Conservation (phyloP, 1,140 invertebrate genomes). For the Ceratosolen fusciceps region DNA sequence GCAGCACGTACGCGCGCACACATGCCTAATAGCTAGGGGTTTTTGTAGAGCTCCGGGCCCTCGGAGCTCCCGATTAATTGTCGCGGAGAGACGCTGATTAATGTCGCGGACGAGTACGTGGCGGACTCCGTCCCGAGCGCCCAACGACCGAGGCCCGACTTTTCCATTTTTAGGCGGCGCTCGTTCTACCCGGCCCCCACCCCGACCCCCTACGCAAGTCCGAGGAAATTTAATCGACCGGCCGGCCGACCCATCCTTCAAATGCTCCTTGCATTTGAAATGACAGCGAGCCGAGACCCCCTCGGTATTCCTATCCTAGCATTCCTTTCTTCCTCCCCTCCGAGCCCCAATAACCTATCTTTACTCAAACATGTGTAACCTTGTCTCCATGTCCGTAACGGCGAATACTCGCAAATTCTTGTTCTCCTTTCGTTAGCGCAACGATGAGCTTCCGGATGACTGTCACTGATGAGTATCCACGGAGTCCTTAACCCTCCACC, state of each 20-base stretch:
- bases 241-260: too few species aligned
- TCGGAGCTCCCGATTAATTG: slow-evolving; percentile 44
- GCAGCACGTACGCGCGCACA: too few species aligned
- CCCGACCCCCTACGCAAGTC: neutral
- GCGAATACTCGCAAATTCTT: too few species aligned
- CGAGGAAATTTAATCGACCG: neutral
- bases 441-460: too few species aligned
- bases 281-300: neutral
- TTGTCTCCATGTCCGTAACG: too few species aligned
- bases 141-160: neutral
- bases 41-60: slow-evolving; percentile 24
- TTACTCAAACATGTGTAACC: too few species aligned
- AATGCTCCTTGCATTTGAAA: neutral
- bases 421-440: too few species aligned
- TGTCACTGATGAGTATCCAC: too few species aligned
- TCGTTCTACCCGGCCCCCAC: neutral
- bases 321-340: neutral
- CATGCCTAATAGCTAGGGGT: too few species aligned
- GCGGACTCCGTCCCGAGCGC: neutral
- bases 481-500: too few species aligned
- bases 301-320: neutral
- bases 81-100: slow-evolving; percentile 41
- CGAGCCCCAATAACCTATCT: too few species aligned
- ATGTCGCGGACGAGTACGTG: slow-evolving; percentile 17
- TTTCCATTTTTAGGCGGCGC: neutral